Conservation (phyloP, 2,888 invertebrate genomes). For the Hedychridium roseum region DNA sequence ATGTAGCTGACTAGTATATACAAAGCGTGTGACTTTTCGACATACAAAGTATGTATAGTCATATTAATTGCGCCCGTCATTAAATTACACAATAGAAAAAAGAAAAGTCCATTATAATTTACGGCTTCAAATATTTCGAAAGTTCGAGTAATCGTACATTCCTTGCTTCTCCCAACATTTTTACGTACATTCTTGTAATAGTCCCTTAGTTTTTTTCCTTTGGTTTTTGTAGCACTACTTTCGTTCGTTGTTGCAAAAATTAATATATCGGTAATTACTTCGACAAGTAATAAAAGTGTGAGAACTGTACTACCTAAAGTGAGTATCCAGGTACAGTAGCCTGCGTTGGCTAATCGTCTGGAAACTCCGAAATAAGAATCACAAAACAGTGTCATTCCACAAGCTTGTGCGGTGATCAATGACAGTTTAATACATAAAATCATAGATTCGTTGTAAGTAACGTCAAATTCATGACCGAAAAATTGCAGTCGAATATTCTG, state of each 20-base stretch:
- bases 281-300: constrained; percentile 67
- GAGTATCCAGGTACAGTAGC: constrained; percentile 82
- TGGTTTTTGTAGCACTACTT: too few species aligned
- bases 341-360: constrained; percentile 82
- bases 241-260: constrained; percentile 24
- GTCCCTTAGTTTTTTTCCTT: too few species aligned
- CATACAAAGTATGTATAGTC: constrained; percentile 70
- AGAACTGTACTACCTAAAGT: constrained; percentile 70
- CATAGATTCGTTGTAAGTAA: constrained; percentile 48
- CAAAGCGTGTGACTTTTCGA: constrained; percentile 50
- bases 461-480: constrained; percentile 32
- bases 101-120: constrained; percentile 83
- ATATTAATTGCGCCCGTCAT: constrained; percentile 86
- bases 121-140: constrained; percentile 75
- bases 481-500: constrained; percentile 30
- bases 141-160: constrained; percentile 37
- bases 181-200: not conserved
- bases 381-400: constrained; percentile 65
- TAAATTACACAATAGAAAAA: constrained; percentile 85
- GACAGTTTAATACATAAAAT: constrained; percentile 53
- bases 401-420: constrained; percentile 50
- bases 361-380: constrained; percentile 71
- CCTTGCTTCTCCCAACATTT: constrained; percentile 6
- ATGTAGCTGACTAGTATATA: constrained; percentile 51
- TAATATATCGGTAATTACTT: constrained; percentile 63